phyloP scores from a whole-genome alignment of 2,888 invertebrate genomes.

The Ctena decussata region DNA sequence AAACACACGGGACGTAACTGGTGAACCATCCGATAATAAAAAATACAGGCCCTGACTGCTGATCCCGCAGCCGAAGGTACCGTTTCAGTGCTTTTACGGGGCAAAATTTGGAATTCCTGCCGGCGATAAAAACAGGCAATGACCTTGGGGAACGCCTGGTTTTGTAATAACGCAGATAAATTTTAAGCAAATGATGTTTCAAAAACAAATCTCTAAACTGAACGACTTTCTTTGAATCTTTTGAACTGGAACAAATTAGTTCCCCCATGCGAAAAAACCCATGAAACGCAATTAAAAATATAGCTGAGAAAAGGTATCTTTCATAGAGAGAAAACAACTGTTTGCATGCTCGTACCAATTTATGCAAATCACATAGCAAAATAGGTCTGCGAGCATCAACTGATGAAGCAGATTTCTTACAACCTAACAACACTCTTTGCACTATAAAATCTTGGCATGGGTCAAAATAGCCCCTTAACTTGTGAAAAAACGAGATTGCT shows the following conservation, averaged over 20 bases:
- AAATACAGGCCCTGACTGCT: not conserved
- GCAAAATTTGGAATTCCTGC: not conserved
- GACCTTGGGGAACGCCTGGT: not conserved
- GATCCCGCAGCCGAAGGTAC: not conserved
- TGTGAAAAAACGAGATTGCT: not conserved
- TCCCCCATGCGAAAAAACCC: slow-evolving; percentile 31
- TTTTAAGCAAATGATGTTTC: not conserved
- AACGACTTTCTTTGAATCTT: not conserved
- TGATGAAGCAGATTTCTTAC: slow-evolving; percentile 2
- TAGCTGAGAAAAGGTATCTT: not conserved
- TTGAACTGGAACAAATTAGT: not conserved
- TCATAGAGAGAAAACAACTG: not conserved
- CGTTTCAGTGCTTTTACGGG: not conserved
- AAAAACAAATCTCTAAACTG: not conserved
- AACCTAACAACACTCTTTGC: slow-evolving; percentile 17
- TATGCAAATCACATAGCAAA: not conserved
- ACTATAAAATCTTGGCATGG: not conserved
- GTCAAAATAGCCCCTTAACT: not conserved
- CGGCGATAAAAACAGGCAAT: not conserved
- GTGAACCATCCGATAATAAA: not conserved
- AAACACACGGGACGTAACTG: not conserved
- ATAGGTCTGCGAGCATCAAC: not conserved
- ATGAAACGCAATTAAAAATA: slow-evolving; percentile 3
- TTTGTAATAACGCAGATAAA: slow-evolving; percentile 6
- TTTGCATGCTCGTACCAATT: not conserved